Base-by-base conservation (phyloP, 2,888 invertebrate genomes). In the Tetragnatha montana region DNA sequence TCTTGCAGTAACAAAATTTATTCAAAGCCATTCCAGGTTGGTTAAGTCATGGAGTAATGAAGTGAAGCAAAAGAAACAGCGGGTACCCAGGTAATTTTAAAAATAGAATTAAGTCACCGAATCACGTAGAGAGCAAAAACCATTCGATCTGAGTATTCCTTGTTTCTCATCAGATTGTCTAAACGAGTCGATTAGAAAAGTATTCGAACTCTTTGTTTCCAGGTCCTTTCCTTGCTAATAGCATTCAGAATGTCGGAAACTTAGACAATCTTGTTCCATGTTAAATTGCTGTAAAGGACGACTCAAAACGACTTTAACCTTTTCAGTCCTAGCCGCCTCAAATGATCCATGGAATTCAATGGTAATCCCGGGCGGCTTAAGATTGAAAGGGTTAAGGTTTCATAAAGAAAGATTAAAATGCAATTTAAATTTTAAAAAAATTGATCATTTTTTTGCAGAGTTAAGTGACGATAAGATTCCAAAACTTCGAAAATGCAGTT, bases 121-220 rank as follows among this genome's bases (percentile, higher is more conserved):
- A 82, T 82, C 82, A 82, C 82, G 82, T 82, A 22, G 60, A 0
- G 19, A 10, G 35, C 22, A 51, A 71, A 35, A 81, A 69, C 70
- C 71, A 81, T 81, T 82, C 71, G 50, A 82, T 82, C 82, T 35
- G 35, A 35, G 73, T n/a, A 82, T 71, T 60, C 22, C 60, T 82
- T 73, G 82, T 82, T 82, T 73, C 82, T 74, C 73, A 74, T 82
- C 47, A 68, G 47, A 70, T 74, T 35, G 68, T 14, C 50, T 76
- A 84, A 84, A 84, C 76, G 75, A 68, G 84, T 49, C 35, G 70
- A 51, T 70, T 22, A 50, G 70, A 51, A 35, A 35, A 85, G 35
- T 85, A 71, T 85, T 69, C 68, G 47, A 78, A 50, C 35, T 71
- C 47, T 22, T 35, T n/a, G 60, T 49, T 51, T 47, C 75, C 49